Evolutionary conservation across 2,797 vertebrate species (phyloP).

Genomic region (Coracias cyanogaster): DNA sequence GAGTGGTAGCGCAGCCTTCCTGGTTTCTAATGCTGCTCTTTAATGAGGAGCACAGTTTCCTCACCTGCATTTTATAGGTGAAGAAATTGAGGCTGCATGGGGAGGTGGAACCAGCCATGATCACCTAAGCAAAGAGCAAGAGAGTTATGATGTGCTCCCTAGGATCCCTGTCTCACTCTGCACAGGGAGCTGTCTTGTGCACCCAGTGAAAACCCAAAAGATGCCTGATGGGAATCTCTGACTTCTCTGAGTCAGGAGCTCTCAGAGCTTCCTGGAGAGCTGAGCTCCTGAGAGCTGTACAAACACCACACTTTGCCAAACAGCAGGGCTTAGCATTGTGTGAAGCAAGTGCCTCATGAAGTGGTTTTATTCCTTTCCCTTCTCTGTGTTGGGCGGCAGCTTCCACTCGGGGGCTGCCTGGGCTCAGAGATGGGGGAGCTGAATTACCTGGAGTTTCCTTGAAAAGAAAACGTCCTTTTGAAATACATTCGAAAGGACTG

Average conservation of each 20-base stretch:
- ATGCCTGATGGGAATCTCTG: background rate
- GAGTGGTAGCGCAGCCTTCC: background rate
- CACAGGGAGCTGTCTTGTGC: accelerated
- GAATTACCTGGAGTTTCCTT: background rate
- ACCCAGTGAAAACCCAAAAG: background rate
- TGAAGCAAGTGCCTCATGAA: background rate
- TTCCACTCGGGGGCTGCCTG: background rate
- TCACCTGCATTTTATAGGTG: background rate
- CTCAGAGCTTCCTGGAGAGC: accelerated
- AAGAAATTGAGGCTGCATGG: background rate
- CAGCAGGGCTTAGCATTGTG: background rate
- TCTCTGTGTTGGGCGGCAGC: background rate
- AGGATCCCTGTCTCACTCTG: accelerated
- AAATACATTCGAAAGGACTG: background rate
- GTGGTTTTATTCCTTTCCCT: background rate
- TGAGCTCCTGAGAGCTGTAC: background rate
- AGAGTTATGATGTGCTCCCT: accelerated
- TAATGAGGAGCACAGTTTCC: background rate
- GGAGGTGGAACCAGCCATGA: background rate
- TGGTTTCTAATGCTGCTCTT: accelerated
- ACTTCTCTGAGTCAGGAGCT: background rate
- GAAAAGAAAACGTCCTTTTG: background rate
- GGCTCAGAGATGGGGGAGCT: background rate
- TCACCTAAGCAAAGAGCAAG: accelerated
- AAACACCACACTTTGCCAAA: background rate